A percentile compares a stretch with the other conserved stretches of the same genome.
phyloP scores from a whole-genome alignment of 2,797 vertebrate species.

The Orientallactaga sibirica region DNA sequence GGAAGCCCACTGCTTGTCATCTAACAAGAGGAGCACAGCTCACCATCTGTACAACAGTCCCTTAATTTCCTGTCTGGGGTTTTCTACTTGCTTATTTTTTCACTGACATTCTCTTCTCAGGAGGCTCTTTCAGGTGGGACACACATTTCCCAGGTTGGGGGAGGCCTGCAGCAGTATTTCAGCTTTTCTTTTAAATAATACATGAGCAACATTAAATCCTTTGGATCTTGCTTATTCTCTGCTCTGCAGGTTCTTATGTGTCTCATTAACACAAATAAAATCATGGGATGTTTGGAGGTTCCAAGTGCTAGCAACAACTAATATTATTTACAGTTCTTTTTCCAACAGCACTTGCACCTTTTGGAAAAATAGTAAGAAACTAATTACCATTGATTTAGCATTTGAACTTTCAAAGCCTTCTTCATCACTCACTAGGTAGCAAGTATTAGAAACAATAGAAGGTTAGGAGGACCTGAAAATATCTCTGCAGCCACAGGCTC shows the following conservation, averaged over 20 bases:
- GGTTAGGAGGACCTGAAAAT: neutral
- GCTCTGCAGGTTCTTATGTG: constrained; percentile 25
- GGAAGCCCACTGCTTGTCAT: neutral
- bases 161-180: neutral
- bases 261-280: constrained; percentile 75
- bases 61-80: neutral
- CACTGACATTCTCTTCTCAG: neutral
- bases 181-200: constrained; percentile 21
- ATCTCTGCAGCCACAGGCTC: neutral
- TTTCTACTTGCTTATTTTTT: neutral
- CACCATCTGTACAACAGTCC: neutral
- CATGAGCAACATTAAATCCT: constrained; percentile 43
- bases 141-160: neutral
- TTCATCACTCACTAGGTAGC: neutral
- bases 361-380: constrained; percentile 65
- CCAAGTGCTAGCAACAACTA: constrained; percentile 52
- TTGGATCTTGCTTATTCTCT: constrained; percentile 60
- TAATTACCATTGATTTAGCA: constrained; percentile 61
- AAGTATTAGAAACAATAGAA: neutral
- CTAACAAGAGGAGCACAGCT: neutral
- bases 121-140: neutral
- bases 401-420: constrained; percentile 38
- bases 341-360: constrained; percentile 53
- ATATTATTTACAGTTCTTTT: constrained; percentile 62
- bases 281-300: constrained; percentile 55